Conservation (phyloP, 2,797 vertebrate species). For the Simalia tracyae region DNA sequence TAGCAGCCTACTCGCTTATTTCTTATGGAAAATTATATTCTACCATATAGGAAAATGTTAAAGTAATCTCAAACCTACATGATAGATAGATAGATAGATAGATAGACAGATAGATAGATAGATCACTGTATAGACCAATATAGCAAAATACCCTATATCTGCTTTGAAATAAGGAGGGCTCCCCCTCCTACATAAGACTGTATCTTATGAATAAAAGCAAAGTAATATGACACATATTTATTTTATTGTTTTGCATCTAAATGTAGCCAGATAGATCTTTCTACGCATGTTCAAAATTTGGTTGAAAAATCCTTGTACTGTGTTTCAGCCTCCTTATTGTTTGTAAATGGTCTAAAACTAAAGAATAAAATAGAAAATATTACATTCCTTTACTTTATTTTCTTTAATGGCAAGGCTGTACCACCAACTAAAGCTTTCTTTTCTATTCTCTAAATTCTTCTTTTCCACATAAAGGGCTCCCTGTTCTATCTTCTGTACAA, state of each 20-base stretch:
- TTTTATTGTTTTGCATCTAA: neutral
- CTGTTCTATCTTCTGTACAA: neutral
- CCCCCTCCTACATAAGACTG: neutral
- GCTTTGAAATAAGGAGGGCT: neutral
- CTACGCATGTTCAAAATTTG: neutral
- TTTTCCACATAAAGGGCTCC: neutral
- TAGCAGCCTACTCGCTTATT: neutral
- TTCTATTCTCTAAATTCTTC: neutral
- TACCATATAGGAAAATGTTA: neutral
- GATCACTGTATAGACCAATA: neutral
- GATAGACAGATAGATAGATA: neutral
- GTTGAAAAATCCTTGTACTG: neutral
- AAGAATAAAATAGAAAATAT: neutral
- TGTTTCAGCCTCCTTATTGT: neutral
- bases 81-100: neutral
- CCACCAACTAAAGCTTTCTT: neutral
- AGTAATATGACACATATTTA: neutral
- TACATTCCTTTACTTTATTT: neutral
- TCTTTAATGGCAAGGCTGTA: neutral
- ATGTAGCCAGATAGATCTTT: neutral
- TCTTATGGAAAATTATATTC: neutral
- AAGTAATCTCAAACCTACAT: neutral
- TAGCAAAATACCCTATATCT: neutral
- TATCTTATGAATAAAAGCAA: neutral
- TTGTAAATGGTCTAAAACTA: neutral